Evolutionary conservation across 2,797 vertebrate species (phyloP).

Genomic region (Corythornis leucogaster): DNA sequence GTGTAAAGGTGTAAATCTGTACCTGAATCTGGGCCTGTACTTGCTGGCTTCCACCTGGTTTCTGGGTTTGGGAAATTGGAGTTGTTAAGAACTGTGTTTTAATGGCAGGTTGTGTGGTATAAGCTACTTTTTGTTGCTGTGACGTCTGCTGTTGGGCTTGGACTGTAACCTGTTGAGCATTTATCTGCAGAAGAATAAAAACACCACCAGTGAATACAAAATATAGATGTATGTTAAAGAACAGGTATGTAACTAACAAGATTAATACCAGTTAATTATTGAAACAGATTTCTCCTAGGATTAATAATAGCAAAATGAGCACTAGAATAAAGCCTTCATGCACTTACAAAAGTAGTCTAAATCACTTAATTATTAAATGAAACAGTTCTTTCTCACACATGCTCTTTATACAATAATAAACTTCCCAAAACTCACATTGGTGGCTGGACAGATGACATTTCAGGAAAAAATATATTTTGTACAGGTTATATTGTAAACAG

Average conservation of each 20-base stretch:
- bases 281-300: neutral
- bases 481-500: neutral
- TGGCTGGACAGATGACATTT: neutral
- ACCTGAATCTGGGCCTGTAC: constrained; percentile 86
- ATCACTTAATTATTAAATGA: neutral
- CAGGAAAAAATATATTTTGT: neutral
- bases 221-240: neutral
- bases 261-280: neutral
- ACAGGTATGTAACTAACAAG: neutral
- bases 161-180: constrained; percentile 86
- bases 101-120: constrained; percentile 83
- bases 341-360: neutral
- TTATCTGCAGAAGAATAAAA: constrained; percentile 73
- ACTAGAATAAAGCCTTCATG: neutral
- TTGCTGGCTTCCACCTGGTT: constrained; percentile 84
- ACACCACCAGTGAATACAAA: neutral
- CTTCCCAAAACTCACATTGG: neutral
- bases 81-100: constrained; percentile 89
- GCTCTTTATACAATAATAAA: neutral
- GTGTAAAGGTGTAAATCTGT: constrained; percentile 20
- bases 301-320: neutral
- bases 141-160: constrained; percentile 82
- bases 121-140: constrained; percentile 86
- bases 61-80: constrained; percentile 84
- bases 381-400: neutral